phyloP scores from a whole-genome alignment of 2,888 invertebrate genomes.

The Tholera decimalis region DNA sequence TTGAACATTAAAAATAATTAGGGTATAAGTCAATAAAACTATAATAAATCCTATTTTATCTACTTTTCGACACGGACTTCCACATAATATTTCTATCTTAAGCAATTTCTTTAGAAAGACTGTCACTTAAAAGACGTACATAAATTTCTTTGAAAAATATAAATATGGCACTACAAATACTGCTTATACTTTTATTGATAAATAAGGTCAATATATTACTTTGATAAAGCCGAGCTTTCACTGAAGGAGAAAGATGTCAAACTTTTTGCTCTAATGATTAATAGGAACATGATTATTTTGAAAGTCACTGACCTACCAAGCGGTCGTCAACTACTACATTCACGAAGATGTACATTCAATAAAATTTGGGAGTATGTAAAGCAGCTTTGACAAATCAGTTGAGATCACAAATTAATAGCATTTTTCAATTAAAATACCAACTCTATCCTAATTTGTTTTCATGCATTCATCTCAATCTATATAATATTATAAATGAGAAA shows the following conservation, averaged over 20 bases:
- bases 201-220: constrained; percentile 51
- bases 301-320: constrained; percentile 47
- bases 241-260: constrained; percentile 46
- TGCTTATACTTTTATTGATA: constrained; percentile 10
- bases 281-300: constrained; percentile 44
- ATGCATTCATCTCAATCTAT: too few species aligned
- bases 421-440: not conserved
- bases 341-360: not conserved
- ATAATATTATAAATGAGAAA: too few species aligned
- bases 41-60: too few species aligned
- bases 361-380: not conserved
- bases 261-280: constrained; percentile 50
- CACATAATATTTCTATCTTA: too few species aligned
- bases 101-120: constrained; percentile 13
- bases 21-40: constrained; percentile 7
- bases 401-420: too few species aligned
- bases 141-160: not conserved
- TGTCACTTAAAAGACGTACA: not conserved
- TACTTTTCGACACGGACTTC: too few species aligned
- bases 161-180: constrained; percentile 4
- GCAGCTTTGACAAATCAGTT: not conserved
- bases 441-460: not conserved
- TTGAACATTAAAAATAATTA: constrained; percentile 1
- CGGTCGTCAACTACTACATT: constrained; percentile 16
- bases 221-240: constrained; percentile 53